Base-by-base conservation (phyloP, 2,113 vertebrate species). In the Felis catus region DNA sequence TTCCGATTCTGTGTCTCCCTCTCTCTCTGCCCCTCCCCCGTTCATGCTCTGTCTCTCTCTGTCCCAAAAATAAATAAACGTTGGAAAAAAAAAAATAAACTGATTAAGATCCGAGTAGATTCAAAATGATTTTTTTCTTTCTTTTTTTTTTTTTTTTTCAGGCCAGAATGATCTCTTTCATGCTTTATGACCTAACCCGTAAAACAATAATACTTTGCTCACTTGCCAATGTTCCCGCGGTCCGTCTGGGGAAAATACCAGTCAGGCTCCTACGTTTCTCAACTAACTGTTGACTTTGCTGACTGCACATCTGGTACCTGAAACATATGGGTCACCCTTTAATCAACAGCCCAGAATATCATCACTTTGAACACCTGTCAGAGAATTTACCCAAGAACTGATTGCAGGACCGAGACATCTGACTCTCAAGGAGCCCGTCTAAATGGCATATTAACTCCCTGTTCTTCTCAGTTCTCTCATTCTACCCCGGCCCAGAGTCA, bases 321-420 rank as follows among this genome's bases (percentile, higher is more conserved):
- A 88, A 97, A 83, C 70, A n/a, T 31, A 86, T 70, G 90, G 79
- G 91, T 53, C 45, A 9, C 4, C 71, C 74, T 92, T 94, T 94
- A 84, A 96, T 96, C 95, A 98, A 25, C 76, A 84, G 16, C 33
- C 15, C 19, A 27, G 96, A 79, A 95, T 74, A 83, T 29, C 87
- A 71, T 71, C 68, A 23, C 55, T 66, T 63, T 15, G 58, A 93
- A 39, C 90, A 96, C 97, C 97, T 96, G 95, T 95, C 65, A 33
- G 92, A 96, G 33, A 94, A 74, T 65, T 58, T 65, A 45, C 95
- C 94, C 96, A 96, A 97, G 89, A 94, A 94, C 12, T 97, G 97
- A 97, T 80, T 96, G 82, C 48, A 21, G 10, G 51, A 70, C 55
- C 0, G 31, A 90, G 92, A 87, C 79, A 58, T 92, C 79, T 89